phyloP scores from a whole-genome alignment of 2,888 invertebrate genomes.

The Oligia fasciuncula region DNA sequence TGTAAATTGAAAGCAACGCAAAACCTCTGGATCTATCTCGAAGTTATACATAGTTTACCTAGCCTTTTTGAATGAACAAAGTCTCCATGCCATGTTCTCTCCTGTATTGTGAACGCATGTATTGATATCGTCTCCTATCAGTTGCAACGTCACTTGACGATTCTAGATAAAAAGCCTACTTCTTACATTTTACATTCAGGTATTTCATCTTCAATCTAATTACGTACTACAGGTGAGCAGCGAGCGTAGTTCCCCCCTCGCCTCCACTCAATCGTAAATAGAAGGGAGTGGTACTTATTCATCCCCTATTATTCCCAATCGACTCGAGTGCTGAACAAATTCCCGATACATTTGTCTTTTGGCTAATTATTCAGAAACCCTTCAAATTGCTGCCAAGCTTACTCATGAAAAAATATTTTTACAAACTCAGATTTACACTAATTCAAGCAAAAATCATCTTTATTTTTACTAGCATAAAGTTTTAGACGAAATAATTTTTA shows the following conservation, averaged over 20 bases:
- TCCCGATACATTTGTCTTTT: constrained; percentile 62
- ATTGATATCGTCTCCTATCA: background rate
- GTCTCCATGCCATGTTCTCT: background rate
- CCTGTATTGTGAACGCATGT: background rate
- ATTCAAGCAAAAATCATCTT: constrained; percentile 35
- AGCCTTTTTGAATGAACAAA: background rate
- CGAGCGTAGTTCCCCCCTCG: constrained; percentile 8
- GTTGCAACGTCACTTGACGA: background rate
- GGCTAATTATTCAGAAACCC: constrained; percentile 66
- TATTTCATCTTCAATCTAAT: constrained; percentile 30
- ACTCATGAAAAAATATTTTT: constrained; percentile 61
- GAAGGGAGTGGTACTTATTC: constrained; percentile 45
- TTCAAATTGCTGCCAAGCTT: constrained; percentile 62
- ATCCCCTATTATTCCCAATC: constrained; percentile 60
- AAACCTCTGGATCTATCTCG: background rate
- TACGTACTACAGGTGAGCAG: constrained; percentile 28
- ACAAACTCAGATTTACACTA: constrained; percentile 8
- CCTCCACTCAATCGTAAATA: constrained; percentile 34
- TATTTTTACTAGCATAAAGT: constrained; percentile 39
- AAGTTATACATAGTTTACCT: background rate
- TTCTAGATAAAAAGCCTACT: too few species aligned
- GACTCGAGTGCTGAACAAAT: constrained; percentile 53
- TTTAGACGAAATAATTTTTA: constrained; percentile 19
- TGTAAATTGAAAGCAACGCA: background rate
- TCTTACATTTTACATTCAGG: constrained; percentile 10